Conservation (phyloP, 1,140 invertebrate species). For the Bombus cullumanus region DNA sequence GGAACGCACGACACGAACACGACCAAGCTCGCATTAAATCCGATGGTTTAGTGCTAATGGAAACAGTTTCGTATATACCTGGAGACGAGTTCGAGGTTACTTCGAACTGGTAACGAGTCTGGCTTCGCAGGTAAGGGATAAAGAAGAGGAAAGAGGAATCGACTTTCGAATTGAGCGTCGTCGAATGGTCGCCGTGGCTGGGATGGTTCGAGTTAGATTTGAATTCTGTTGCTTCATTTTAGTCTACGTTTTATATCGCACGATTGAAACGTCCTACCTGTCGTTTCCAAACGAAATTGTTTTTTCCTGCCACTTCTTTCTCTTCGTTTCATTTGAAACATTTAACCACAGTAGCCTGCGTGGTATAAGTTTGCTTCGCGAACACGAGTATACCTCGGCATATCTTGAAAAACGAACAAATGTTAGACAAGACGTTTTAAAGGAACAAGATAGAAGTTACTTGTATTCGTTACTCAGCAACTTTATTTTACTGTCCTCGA, state of each 20-base stretch:
- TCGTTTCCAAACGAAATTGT: no score
- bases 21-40: slow-evolving; percentile 24
- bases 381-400: no score
- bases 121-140: neutral
- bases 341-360: no score
- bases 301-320: neutral
- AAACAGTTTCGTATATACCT: neutral
- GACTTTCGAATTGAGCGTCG: neutral
- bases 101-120: neutral
- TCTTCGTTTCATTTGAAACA: neutral
- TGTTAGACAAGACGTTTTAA: neutral
- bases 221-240: neutral
- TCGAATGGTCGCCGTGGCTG: no score
- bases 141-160: neutral
- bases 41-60: slow-evolving; percentile 31
- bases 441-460: neutral
- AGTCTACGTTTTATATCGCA: no score
- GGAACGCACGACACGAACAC: slow-evolving; percentile 11
- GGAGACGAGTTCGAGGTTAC: neutral
- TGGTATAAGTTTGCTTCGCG: no score
- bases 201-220: neutral
- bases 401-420: neutral
- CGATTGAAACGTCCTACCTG: no score
- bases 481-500: neutral
- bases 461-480: neutral